Percentiles rank a stretch among this genome's conserved stretches.
phyloP scores from a whole-genome alignment of 2,888 invertebrate genomes.

The Bembecia ichneumoniformis region DNA sequence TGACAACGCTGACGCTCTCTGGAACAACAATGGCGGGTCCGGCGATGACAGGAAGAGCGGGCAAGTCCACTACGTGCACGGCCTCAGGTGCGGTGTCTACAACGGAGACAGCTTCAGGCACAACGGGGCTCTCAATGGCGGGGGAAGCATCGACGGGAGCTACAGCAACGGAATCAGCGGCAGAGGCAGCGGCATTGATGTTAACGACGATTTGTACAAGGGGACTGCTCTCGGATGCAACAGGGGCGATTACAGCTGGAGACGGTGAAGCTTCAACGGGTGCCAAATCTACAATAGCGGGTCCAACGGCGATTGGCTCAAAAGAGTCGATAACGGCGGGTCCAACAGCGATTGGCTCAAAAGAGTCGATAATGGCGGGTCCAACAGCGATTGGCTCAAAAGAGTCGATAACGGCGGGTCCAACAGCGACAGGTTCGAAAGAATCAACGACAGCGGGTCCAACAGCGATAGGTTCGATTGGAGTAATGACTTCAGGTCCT shows the following conservation, averaged over 20 bases:
- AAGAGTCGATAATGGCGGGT: slow-evolving; percentile 8
- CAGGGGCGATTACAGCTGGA: slow-evolving; percentile 8
- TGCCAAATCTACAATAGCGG: slow-evolving; percentile 12
- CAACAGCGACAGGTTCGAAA: neutral
- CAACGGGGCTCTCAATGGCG: slow-evolving; percentile 5
- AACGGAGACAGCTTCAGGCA: slow-evolving; percentile 3
- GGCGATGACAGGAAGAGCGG: slow-evolving; percentile 5
- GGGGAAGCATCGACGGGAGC: slow-evolving; percentile 4
- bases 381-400: slow-evolving; percentile 4
- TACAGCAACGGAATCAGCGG: slow-evolving; percentile 1
- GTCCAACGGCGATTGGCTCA: slow-evolving; percentile 8
- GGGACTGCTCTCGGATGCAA: slow-evolving; percentile 9
- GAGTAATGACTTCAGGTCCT: slow-evolving; percentile 9
- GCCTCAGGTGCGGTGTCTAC: slow-evolving; percentile 3
- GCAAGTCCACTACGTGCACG: slow-evolving; percentile 5
- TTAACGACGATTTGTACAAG: slow-evolving; percentile 23
- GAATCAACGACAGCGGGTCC: slow-evolving; percentile 6
- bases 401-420: slow-evolving; percentile 10
- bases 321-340: slow-evolving; percentile 18
- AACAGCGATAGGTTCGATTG: slow-evolving; percentile 8
- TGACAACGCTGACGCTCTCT: slow-evolving; percentile 1
- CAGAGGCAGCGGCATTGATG: slow-evolving; percentile 8
- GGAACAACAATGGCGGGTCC: slow-evolving; percentile 1
- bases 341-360: slow-evolving; percentile 18
- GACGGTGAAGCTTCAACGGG: slow-evolving; percentile 5